Evolutionary conservation across 1,140 invertebrate species (phyloP).

Genomic region (Dermatophagoides farinae): DNA sequence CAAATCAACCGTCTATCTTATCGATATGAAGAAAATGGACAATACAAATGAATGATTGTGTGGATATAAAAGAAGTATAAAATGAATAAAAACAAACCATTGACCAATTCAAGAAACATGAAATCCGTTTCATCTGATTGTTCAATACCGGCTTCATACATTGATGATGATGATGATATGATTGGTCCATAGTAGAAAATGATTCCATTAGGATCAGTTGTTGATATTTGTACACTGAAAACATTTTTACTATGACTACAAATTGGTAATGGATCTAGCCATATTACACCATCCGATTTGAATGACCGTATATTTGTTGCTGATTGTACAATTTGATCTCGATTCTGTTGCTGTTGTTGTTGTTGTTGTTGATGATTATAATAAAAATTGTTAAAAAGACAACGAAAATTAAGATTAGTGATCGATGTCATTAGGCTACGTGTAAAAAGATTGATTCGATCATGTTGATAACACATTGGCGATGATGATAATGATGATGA

Average conservation of each 20-base stretch:
- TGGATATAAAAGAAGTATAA: background rate
- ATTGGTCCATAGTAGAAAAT: conserved; percentile 90
- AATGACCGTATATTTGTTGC: conserved; percentile 50
- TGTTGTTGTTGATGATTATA: background rate
- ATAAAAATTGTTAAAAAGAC: background rate
- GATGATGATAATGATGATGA: background rate
- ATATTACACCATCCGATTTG: conserved; percentile 73
- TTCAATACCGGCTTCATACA: conserved; percentile 38
- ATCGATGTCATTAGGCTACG: background rate
- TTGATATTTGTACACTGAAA: conserved; percentile 82
- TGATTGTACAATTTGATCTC: conserved; percentile 33
- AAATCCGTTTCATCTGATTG: conserved; percentile 43
- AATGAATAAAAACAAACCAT: conserved; percentile 50
- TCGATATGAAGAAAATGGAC: no score
- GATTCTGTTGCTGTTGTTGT: conserved; percentile 25
- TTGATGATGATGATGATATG: conserved; percentile 26
- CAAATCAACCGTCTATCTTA: no score
- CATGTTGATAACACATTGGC: background rate
- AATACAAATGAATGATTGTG: background rate
- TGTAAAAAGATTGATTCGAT: background rate
- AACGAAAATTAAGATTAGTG: conserved; percentile 4
- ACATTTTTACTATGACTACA: conserved; percentile 61
- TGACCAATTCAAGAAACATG: conserved; percentile 71
- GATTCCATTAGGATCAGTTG: conserved; percentile 63
- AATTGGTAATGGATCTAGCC: conserved; percentile 85